Evolutionary conservation across 2,797 vertebrate species (phyloP), one percentile per base, ranked within the genome.

Genomic region (Channa striata): DNA sequence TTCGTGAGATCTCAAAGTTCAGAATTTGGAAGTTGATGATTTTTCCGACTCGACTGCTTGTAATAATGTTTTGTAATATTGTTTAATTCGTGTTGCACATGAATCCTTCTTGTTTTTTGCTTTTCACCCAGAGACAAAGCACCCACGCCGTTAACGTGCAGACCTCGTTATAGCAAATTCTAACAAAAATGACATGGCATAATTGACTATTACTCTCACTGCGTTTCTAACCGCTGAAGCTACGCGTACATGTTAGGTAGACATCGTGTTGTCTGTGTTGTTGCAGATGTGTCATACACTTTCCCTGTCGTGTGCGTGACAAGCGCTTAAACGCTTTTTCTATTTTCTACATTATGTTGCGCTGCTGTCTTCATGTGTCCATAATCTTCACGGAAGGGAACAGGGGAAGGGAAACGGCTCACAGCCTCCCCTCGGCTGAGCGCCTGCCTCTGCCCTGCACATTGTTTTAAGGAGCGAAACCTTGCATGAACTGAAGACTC

Each of bases 351-450:
- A 73, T 70, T 43, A 47, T 69, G 73, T 71, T 76, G 69, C 56
- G 67, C 73, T 51, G 37, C 73, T 75, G 76, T 84, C 84, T 75
- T 69, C 72, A 54, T 50, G 72, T 72, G 68, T 78, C 66, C 71
- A 57, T 78, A 74, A 72, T 80, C 69, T 73, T 78, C 59, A 78
- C 48, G 74, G 52, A 76, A 67, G 8, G 11, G 20, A 76, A 60
- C 21, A 58, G 36, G 40, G 23, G 36, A 14, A 10, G 8, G n/a
- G 10, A 23, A 39, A 51, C n/a, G n/a, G n/a, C n/a, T n/a, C n/a
- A 43, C 5, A 52, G 13, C 53, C 59, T 61, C 30, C 11, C 53
- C 59, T 61, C 30, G 30, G 63, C 64, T 47, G 16, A 51, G 54
- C 39, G 53, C 64, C 68, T 36, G 52, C 39, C 43, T 78, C 52